These are phyloP conservation scores for Hippopotamyrus pictus DNA, from an alignment of 2,797 vertebrate genomes.

Conservation along the genomic window DNA sequence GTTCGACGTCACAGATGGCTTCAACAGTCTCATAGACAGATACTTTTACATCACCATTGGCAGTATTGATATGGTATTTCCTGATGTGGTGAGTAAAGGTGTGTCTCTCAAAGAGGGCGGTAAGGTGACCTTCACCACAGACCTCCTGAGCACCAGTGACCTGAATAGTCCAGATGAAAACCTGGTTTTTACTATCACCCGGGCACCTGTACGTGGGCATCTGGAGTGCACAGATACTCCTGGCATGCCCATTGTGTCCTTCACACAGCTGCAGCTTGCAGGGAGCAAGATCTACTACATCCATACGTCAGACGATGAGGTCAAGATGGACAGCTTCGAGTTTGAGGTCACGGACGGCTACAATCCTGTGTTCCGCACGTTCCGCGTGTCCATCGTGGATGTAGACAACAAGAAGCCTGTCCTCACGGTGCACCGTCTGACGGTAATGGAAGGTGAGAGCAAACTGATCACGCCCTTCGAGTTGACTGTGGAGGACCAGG, in stretches of 20 bases:
- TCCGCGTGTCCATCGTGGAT: slow-evolving; percentile 83
- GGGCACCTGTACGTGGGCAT: slow-evolving; percentile 81
- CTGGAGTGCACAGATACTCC: slow-evolving; percentile 82
- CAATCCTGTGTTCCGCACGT: slow-evolving; percentile 90
- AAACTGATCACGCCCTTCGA: slow-evolving; percentile 93
- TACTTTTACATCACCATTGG: slow-evolving; percentile 89
- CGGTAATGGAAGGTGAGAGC: slow-evolving; percentile 75
- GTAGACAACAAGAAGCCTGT: slow-evolving; percentile 95
- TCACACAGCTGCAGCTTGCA: slow-evolving; percentile 84
- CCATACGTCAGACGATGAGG: slow-evolving; percentile 86
- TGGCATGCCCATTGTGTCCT: slow-evolving; percentile 75
- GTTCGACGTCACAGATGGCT: slow-evolving; percentile 88
- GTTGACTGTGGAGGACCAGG: slow-evolving; percentile 83
- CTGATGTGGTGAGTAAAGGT: slow-evolving; percentile 89
- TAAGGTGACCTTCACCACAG: slow-evolving; percentile 81
- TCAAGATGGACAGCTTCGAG: slow-evolving; percentile 98
- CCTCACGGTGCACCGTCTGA: slow-evolving; percentile 72
- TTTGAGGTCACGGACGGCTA: slow-evolving; percentile 90
- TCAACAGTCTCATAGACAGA: slow-evolving; percentile 84
- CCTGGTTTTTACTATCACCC: slow-evolving; percentile 82
- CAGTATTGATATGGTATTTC: slow-evolving; percentile 82
- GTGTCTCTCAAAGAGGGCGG: slow-evolving; percentile 90
- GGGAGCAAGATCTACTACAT: slow-evolving; percentile 93
- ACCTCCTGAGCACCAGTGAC: slow-evolving; percentile 88
- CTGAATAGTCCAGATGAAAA: slow-evolving; percentile 91